Evolutionary conservation across 2,797 vertebrate genomes (phyloP), one percentile per base, ranked within the genome.

Genomic region (Coregonus sp.): DNA sequence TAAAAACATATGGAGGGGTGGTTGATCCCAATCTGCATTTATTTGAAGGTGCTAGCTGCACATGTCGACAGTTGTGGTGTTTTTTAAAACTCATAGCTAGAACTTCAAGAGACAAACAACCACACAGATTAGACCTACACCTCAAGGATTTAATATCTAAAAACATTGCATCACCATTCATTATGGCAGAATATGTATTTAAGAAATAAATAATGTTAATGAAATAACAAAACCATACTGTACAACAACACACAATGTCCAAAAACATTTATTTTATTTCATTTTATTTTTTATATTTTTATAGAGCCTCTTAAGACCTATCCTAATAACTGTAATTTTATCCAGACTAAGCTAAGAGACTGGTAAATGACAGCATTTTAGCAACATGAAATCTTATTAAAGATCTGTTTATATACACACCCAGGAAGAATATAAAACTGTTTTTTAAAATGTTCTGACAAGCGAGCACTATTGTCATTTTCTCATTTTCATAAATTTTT

Each of bases 1-100:
- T 69, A 70, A 80, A 86, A 79, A 83, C 35, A 0, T 61, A 72
- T 76, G 71, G 77, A 77, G 37, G 40, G 18, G 75, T 59, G 12
- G 31, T 56, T 73, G 69, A 52, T 79, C 80, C 72, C 25, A 75
- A 75, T 83, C 73, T 20, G 77, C 71, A 79, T 81, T 52, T 59
- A 68, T 72, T 37, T 75, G 16, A 20, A 73, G 29, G 35, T 50
- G 40, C 40, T 47, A 11, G 47, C 12, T 52, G 29, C 5, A 29
- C 20, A 72, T 31, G 70, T 52, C 20, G 70, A 50, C 47, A 56
- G 51, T 72, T 33, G 12, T 5, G 12, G 7, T 33, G 5, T 15
- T 54, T 72, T 54, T 50, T 54, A 52, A 33, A 54, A 14, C 25
- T 72, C 25, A 54, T 56, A 72, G 25, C 14, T 9, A 54, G 5